A percentile compares a stretch with the other conserved stretches of the same genome.
Conservation (phyloP, 2,888 invertebrate species). For the Yponomeuta malinellus region DNA sequence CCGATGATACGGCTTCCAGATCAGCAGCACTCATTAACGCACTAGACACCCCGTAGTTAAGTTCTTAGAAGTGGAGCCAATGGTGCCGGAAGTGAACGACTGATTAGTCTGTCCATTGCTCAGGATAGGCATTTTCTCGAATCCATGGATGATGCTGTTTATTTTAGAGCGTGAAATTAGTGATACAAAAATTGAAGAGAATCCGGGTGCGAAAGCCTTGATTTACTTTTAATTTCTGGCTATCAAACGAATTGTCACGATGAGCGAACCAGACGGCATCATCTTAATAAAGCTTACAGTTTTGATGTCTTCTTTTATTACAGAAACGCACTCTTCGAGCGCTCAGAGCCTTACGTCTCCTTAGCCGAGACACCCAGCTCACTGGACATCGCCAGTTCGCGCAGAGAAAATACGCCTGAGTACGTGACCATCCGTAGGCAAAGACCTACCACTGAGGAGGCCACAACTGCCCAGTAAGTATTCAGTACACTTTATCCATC, state of each 20-base stretch:
- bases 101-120: too few relatives aligned
- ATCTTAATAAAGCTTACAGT: neutral
- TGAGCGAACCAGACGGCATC: too few relatives aligned
- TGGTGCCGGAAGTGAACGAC: too few relatives aligned
- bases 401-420: conserved; percentile 69
- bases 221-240: too few relatives aligned
- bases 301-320: conserved; percentile 16
- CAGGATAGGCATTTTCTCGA: too few relatives aligned
- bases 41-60: too few relatives aligned
- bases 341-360: conserved; percentile 46
- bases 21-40: conserved; percentile 20
- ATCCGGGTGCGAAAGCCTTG: too few relatives aligned
- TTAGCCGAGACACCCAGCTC: conserved; percentile 44
- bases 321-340: conserved; percentile 65
- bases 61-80: too few relatives aligned
- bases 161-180: too few relatives aligned
- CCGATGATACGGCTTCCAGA: conserved; percentile 60
- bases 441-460: conserved; percentile 66
- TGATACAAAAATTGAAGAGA: too few relatives aligned
- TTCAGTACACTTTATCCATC: neutral
- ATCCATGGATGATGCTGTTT: too few relatives aligned
- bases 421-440: conserved; percentile 81
- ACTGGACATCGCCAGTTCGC: conserved; percentile 42
- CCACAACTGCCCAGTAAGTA: conserved; percentile 68
- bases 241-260: too few relatives aligned